Conservation (phyloP, 2,888 invertebrate genomes). For the Salticus scenicus region DNA sequence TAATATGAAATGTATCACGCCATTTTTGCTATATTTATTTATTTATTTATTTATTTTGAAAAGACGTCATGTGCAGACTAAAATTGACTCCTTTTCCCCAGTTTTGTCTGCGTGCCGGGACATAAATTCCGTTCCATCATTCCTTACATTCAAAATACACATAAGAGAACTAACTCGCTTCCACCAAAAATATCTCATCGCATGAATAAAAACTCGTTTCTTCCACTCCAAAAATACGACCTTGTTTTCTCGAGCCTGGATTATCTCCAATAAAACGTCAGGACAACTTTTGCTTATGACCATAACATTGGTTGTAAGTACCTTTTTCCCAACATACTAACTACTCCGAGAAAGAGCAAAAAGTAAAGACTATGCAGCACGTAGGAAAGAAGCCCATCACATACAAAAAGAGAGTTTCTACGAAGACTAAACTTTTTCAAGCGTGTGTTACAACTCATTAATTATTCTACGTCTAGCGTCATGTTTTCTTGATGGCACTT, state of each 20-base stretch:
- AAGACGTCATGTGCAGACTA: too few species aligned
- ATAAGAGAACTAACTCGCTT: background rate
- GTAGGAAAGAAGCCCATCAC: background rate
- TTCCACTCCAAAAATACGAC: constrained; percentile 3
- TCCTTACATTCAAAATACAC: background rate
- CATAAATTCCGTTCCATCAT: background rate
- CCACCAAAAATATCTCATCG: background rate
- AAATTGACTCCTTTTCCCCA: too few species aligned
- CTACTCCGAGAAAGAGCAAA: background rate
- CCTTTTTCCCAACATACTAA: background rate
- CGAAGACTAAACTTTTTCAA: constrained; percentile 5
- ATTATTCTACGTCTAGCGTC: constrained; percentile 11
- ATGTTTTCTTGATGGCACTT: constrained; percentile 19
- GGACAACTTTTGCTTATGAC: constrained; percentile 8
- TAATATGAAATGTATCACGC: too few species aligned
- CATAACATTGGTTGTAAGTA: constrained; percentile 9
- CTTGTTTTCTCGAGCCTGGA: constrained; percentile 9
- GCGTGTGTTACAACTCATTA: constrained; percentile 4
- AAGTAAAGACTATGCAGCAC: background rate
- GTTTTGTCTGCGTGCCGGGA: background rate
- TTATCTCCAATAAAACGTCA: constrained; percentile 9
- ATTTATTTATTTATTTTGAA: too few species aligned
- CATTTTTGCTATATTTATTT: too few species aligned
- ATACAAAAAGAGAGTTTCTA: background rate
- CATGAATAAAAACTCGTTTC: background rate